Percentiles rank a stretch among this genome's conserved stretches.
Conservation (phyloP, 2,888 invertebrate species). For the Athalia cordata region DNA sequence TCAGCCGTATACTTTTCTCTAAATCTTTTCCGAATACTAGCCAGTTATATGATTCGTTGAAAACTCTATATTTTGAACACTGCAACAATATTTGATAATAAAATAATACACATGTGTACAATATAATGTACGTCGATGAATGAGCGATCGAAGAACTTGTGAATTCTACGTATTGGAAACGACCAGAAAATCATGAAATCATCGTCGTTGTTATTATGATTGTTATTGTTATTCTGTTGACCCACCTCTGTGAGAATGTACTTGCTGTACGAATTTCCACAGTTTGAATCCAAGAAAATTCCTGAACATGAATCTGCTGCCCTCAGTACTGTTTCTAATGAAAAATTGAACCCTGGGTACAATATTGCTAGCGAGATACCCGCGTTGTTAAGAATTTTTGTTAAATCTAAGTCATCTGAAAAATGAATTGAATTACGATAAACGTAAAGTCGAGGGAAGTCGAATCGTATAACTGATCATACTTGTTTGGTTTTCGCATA, state of each 20-base stretch:
- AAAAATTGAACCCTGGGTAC: slow-evolving; percentile 51
- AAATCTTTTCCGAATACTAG: slow-evolving; percentile 58
- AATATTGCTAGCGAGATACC: slow-evolving; percentile 57
- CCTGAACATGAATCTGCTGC: slow-evolving; percentile 55
- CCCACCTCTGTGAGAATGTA: slow-evolving; percentile 30
- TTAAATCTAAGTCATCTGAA: slow-evolving; percentile 56
- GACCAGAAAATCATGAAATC: background rate
- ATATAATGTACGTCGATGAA: too few species aligned
- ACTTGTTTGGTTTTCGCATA: slow-evolving; percentile 56
- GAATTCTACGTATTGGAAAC: slow-evolving; percentile 35
- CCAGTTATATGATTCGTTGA: slow-evolving; percentile 62
- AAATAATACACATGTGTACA: background rate
- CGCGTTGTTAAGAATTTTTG: slow-evolving; percentile 55
- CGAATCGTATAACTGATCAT: background rate
- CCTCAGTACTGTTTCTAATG: slow-evolving; percentile 53
- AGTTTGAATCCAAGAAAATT: slow-evolving; percentile 61
- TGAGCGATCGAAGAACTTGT: background rate
- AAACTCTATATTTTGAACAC: slow-evolving; percentile 57
- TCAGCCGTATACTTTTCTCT: slow-evolving; percentile 48
- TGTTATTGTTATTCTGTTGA: background rate
- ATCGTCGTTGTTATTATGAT: too few species aligned
- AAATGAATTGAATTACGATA: background rate
- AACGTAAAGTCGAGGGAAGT: background rate
- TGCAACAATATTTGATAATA: slow-evolving; percentile 36
- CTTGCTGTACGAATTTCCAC: slow-evolving; percentile 51